A percentile compares a stretch with the other conserved stretches of the same genome.
Evolutionary conservation across 2,797 vertebrate genomes (phyloP).

Genomic region (Catostomus latipinnis): DNA sequence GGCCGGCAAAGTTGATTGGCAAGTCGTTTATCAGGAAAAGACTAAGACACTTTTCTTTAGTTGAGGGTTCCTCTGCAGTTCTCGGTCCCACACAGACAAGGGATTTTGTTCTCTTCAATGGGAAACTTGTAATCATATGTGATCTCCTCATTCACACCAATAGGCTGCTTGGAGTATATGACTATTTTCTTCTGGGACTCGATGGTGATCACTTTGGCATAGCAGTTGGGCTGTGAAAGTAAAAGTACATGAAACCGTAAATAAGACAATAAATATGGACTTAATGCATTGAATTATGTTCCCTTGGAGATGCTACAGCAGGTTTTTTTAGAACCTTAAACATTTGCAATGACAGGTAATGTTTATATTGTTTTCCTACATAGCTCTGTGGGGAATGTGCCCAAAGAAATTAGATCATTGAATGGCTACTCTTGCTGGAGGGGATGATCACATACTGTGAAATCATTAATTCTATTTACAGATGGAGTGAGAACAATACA

Average conservation of each 20-base stretch:
- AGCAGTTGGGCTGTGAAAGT: slow-evolving; percentile 87
- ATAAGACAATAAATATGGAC: background rate
- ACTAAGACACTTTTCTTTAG: slow-evolving; percentile 62
- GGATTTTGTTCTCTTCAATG: slow-evolving; percentile 94
- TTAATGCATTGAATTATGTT: background rate
- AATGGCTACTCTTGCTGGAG: background rate
- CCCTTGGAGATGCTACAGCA: background rate
- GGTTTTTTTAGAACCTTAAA: background rate
- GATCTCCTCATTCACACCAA: slow-evolving; percentile 92
- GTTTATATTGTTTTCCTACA: background rate
- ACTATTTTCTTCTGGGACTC: slow-evolving; percentile 96
- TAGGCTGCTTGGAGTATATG: slow-evolving; percentile 94
- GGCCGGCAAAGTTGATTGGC: background rate
- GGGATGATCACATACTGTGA: background rate
- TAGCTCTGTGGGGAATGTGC: background rate
- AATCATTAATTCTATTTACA: slow-evolving; percentile 12
- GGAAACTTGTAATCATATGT: slow-evolving; percentile 97
- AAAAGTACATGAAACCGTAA: background rate
- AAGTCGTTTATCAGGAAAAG: background rate
- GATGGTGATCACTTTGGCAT: slow-evolving; percentile 95
- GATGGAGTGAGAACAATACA: background rate
- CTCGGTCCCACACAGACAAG: slow-evolving; percentile 91
- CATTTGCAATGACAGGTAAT: background rate
- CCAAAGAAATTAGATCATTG: slow-evolving; percentile 14
- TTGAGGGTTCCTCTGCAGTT: slow-evolving; percentile 92